phyloP scores from a whole-genome alignment of 2,797 vertebrate genomes.

The Protonibea diacanthus region DNA sequence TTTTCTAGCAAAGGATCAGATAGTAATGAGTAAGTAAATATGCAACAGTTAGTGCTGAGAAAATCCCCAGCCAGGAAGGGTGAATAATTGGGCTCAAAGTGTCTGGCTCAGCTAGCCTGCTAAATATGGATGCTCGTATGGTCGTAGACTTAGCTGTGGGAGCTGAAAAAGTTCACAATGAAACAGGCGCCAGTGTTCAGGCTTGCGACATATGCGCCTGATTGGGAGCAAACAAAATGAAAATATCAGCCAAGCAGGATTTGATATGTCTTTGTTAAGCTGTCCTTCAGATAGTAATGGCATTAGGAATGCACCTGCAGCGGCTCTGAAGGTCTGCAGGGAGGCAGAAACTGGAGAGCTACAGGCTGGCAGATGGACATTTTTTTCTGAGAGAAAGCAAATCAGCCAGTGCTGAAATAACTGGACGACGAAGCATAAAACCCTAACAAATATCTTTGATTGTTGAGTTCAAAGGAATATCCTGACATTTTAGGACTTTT shows the following conservation, averaged over 20 bases:
- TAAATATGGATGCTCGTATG: conserved; percentile 66
- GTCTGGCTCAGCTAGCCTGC: conserved; percentile 48
- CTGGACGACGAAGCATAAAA: conserved; percentile 49
- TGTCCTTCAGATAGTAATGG: conserved; percentile 58
- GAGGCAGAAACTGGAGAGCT: conserved; percentile 50
- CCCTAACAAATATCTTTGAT: conserved; percentile 50
- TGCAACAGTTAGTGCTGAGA: conserved; percentile 31
- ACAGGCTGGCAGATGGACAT: conserved; percentile 62
- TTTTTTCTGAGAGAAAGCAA: conserved; percentile 55
- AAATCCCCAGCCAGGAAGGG: conserved; percentile 31
- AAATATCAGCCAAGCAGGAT: conserved; percentile 55
- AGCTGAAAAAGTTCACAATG: conserved; percentile 53
- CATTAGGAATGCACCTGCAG: conserved; percentile 65
- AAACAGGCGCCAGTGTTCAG: conserved; percentile 53
- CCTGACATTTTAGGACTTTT: conserved; percentile 60
- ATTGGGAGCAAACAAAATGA: conserved; percentile 57
- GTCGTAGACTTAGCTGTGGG: conserved; percentile 39
- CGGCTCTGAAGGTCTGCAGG: conserved; percentile 41
- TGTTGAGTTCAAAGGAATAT: conserved; percentile 54
- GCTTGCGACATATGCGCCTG: conserved; percentile 59
- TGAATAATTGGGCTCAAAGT: conserved; percentile 53
- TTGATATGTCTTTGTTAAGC: conserved; percentile 60
- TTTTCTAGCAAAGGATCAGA: conserved; percentile 22
- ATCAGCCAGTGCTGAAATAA: conserved; percentile 41
- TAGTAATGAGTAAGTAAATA: conserved; percentile 54